phyloP scores from a whole-genome alignment of 2,888 invertebrate genomes.

The Entomobrya proxima region DNA sequence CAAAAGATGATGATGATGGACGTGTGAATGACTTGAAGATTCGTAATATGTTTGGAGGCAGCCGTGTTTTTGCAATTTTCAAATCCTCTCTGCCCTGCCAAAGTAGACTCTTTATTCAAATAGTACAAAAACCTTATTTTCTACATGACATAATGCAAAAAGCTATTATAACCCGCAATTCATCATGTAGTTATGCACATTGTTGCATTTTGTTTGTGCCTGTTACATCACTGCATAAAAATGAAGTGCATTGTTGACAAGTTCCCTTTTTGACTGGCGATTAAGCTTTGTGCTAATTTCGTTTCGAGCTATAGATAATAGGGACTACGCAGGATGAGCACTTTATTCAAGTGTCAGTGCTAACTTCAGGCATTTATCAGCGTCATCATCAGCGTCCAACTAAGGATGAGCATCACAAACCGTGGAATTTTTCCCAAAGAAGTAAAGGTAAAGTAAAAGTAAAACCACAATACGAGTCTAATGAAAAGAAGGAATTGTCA shows the following conservation, averaged over 20 bases:
- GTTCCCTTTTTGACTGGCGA: not conserved
- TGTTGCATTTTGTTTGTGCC: constrained; percentile 39
- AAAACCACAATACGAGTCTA: constrained; percentile 20
- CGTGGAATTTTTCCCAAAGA: not conserved
- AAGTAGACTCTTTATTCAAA: constrained; percentile 33
- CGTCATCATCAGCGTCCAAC: not conserved
- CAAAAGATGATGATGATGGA: not conserved
- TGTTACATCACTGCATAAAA: constrained; percentile 20
- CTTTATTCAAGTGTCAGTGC: not conserved
- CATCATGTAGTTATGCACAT: constrained; percentile 43
- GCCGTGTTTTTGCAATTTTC: constrained; percentile 39
- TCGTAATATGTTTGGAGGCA: constrained; percentile 41
- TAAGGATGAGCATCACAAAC: not conserved
- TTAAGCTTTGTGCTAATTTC: constrained; percentile 38
- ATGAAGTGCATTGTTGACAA: constrained; percentile 37
- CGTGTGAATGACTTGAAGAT: not conserved
- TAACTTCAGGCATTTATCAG: not conserved
- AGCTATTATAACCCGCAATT: constrained; percentile 41
- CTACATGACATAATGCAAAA: constrained; percentile 29
- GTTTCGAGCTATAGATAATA: constrained; percentile 9
- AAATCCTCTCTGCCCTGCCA: constrained; percentile 13
- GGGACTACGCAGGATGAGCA: constrained; percentile 29
- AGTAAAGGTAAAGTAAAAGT: constrained; percentile 16
- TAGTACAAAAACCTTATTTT: constrained; percentile 38
- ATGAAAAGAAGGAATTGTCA: constrained; percentile 25